Conservation (phyloP, 2,113 vertebrate genomes). For the Eolophus roseicapilla region DNA sequence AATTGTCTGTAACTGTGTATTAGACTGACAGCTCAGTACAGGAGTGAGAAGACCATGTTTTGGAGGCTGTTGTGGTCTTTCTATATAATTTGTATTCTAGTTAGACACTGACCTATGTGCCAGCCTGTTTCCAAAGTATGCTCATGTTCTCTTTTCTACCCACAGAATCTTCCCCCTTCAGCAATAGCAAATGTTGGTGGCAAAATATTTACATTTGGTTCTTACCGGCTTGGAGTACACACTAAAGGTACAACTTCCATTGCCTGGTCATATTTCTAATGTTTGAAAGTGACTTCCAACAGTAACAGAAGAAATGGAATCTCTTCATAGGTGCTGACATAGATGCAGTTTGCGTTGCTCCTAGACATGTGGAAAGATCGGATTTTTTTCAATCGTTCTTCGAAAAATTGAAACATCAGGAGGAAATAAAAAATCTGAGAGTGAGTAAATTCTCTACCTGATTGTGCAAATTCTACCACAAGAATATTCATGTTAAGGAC, state of each 20-base stretch:
- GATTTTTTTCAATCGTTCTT: constrained; percentile 98
- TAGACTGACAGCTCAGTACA: neutral
- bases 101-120: neutral
- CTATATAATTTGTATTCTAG: neutral
- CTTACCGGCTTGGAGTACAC: constrained; percentile 96
- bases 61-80: neutral
- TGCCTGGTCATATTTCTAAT: neutral
- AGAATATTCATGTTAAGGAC: neutral
- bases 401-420: constrained; percentile 91
- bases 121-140: neutral
- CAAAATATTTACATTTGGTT: constrained; percentile 98
- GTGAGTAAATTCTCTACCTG: constrained; percentile 78
- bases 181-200: constrained; percentile 83
- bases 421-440: constrained; percentile 91
- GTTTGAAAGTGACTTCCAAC: neutral
- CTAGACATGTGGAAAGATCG: constrained; percentile 90
- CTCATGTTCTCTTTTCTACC: neutral
- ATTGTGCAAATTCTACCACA: neutral
- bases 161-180: constrained; percentile 88
- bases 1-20: neutral
- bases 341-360: constrained; percentile 94
- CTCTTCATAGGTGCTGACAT: constrained; percentile 90
- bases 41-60: neutral
- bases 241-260: constrained; percentile 86
- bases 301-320: neutral